These are phyloP conservation scores for Lobophora halterata DNA, from an alignment of 2,888 invertebrate species.

Conservation along the genomic window DNA sequence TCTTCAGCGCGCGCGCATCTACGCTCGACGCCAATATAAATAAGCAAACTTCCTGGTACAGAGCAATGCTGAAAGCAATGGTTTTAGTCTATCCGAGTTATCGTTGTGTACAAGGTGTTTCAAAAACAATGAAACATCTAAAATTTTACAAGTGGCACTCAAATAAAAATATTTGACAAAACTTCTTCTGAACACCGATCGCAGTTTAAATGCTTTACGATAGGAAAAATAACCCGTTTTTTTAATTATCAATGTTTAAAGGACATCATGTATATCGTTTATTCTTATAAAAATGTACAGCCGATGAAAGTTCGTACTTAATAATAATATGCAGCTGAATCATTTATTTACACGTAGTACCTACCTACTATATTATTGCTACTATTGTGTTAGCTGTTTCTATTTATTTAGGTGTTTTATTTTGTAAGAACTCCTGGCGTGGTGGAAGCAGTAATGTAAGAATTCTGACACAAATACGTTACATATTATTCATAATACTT, in stretches of 20 bases:
- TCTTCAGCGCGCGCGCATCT: conserved; percentile 70
- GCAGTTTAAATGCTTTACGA: too few relatives aligned
- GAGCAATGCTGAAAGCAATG: conserved; percentile 38
- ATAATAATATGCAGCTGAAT: conserved; percentile 24
- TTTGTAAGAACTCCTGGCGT: too few relatives aligned
- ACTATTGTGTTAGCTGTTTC: conserved; percentile 29
- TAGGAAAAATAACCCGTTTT: too few relatives aligned
- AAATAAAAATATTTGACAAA: too few relatives aligned
- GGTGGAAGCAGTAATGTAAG: too few relatives aligned
- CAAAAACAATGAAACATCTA: too few relatives aligned
- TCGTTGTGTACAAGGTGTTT: conserved; percentile 2
- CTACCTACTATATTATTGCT: conserved; percentile 17
- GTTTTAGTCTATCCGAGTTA: conserved; percentile 31
- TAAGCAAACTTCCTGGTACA: conserved; percentile 53
- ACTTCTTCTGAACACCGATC: too few relatives aligned
- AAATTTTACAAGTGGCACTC: too few relatives aligned
- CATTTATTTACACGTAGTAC: conserved; percentile 31
- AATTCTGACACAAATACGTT: too few relatives aligned
- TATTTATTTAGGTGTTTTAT: conserved; percentile 48
- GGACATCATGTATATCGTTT: conserved; percentile 4
- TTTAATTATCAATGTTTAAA: too few relatives aligned
- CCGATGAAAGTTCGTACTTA: conserved; percentile 18
- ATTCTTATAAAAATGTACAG: conserved; percentile 17
- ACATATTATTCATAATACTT: too few relatives aligned
- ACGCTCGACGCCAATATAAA: conserved; percentile 69